These are phyloP conservation scores for Psix sp. DNA, from an alignment of 1,140 invertebrate genomes.

Conservation along the genomic window DNA sequence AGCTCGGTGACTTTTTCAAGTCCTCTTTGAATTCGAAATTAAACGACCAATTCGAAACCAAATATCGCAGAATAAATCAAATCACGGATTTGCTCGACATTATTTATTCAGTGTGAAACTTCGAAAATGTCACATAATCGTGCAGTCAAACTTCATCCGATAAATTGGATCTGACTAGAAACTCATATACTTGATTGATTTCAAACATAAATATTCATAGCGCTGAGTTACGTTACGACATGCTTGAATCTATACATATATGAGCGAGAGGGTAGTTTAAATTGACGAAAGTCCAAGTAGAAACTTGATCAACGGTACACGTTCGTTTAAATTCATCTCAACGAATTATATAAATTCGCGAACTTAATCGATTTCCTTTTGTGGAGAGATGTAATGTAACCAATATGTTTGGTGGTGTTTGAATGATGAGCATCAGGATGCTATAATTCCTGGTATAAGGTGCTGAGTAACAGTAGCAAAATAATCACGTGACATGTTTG, in stretches of 20 bases:
- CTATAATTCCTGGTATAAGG: no score
- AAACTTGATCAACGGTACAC: constrained; percentile 51
- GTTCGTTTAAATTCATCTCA: constrained; percentile 13
- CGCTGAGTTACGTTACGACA: constrained; percentile 46
- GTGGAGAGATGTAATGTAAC: no score
- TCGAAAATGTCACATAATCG: constrained; percentile 36
- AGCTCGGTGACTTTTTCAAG: no score
- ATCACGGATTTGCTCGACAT: constrained; percentile 5
- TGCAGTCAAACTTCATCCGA: constrained; percentile 25
- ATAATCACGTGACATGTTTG: no score
- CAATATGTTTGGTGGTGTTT: no score
- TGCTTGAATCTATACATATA: constrained; percentile 31
- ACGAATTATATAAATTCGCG: not conserved
- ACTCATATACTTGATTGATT: constrained; percentile 49
- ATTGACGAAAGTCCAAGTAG: constrained; percentile 37
- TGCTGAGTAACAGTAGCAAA: no score
- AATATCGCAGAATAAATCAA: constrained; percentile 2
- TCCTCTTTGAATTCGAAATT: no score
- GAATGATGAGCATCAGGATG: no score
- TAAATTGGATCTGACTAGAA: constrained; percentile 43
- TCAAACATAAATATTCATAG: constrained; percentile 56
- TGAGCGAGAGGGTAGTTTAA: constrained; percentile 33
- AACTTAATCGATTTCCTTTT: not conserved
- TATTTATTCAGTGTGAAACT: constrained; percentile 37
- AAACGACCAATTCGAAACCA: no score